These are phyloP conservation scores for Taenioides sp. DNA, from an alignment of 2,797 vertebrate genomes.

Conservation along the genomic window DNA sequence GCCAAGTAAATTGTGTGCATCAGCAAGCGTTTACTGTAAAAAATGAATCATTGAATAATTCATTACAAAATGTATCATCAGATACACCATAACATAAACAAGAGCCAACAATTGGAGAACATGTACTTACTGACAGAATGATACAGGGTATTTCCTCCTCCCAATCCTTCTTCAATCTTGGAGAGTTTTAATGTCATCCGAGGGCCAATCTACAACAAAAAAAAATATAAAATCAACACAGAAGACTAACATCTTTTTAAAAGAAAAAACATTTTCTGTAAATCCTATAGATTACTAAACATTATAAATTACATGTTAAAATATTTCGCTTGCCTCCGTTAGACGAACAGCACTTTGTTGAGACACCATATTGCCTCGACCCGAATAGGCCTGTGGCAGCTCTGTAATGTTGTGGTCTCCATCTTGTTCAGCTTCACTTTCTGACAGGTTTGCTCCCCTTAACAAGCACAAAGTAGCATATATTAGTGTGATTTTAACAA, in stretches of 20 bases:
- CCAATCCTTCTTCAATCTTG: slow-evolving; percentile 90
- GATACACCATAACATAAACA: slow-evolving; percentile 28
- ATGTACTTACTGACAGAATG: slow-evolving; percentile 82
- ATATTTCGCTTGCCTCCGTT: slow-evolving; percentile 80
- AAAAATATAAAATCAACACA: background rate
- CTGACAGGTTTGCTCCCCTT: slow-evolving; percentile 88
- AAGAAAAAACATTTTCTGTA: too few relatives aligned
- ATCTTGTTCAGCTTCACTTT: slow-evolving; percentile 91
- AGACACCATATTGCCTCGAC: slow-evolving; percentile 89
- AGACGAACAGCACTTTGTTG: slow-evolving; percentile 91
- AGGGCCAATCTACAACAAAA: slow-evolving; percentile 84
- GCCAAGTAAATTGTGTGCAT: slow-evolving; percentile 23
- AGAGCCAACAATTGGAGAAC: background rate
- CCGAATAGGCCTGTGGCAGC: slow-evolving; percentile 85
- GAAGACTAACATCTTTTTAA: too few relatives aligned
- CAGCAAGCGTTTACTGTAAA: slow-evolving; percentile 77
- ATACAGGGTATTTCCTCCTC: slow-evolving; percentile 85
- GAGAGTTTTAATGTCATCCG: slow-evolving; percentile 86
- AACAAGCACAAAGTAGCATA: background rate
- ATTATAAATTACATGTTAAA: too few relatives aligned
- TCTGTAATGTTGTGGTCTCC: slow-evolving; percentile 90
- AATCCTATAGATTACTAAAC: too few relatives aligned
- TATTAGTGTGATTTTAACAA: background rate
- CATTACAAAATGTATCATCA: slow-evolving; percentile 63
- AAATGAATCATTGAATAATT: slow-evolving; percentile 61